Evolutionary conservation across 2,888 invertebrate genomes (phyloP).

Genomic region (Frankliniella intonsa): DNA sequence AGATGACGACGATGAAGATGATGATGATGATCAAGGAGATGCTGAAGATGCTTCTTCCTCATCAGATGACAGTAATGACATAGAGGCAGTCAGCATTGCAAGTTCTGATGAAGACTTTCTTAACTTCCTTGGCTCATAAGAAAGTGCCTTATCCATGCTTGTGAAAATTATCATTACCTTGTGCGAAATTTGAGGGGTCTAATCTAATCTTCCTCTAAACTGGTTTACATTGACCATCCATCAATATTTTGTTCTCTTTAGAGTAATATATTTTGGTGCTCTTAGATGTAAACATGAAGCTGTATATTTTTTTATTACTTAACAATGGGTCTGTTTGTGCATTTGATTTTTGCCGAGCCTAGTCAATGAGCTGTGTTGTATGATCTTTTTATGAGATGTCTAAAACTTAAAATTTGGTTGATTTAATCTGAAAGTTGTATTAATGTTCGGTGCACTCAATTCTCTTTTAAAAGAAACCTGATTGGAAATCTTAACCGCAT

Average conservation of each 20-base stretch:
- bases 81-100: constrained; percentile 41
- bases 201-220: too few species aligned
- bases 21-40: constrained; percentile 40
- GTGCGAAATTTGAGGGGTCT: too few species aligned
- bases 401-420: not conserved
- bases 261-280: not conserved
- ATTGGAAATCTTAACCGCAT: constrained; percentile 11
- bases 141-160: too few species aligned
- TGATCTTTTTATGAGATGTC: not conserved
- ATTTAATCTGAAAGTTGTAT: not conserved
- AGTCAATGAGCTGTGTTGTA: not conserved
- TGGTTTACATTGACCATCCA: too few species aligned
- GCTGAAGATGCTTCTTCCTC: constrained; percentile 39
- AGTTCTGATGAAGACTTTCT: not conserved
- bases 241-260: not conserved
- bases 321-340: not conserved
- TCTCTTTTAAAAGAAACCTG: not conserved
- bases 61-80: constrained; percentile 43
- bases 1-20: constrained; percentile 40
- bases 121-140: too few species aligned
- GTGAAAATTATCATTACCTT: too few species aligned
- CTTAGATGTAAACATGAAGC: not conserved
- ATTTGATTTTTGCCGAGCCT: not conserved
- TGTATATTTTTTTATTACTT: not conserved
- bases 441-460: not conserved